Conservation (phyloP, 2,888 invertebrate species). For the Stegana nigrithorax region DNA sequence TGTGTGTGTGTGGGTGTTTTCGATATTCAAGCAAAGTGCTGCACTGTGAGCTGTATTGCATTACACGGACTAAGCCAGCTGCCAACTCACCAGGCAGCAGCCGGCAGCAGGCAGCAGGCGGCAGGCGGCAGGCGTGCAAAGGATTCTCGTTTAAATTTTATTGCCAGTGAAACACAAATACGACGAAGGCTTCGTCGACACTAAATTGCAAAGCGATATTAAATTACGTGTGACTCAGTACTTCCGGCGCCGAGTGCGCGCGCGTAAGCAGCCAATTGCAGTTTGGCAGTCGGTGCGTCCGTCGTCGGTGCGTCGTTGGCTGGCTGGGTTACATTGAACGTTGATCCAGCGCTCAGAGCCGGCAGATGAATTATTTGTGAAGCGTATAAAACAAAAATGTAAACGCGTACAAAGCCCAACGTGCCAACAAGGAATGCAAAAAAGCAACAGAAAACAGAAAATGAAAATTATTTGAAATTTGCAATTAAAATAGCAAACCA, state of each 20-base stretch:
- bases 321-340: conserved; percentile 56
- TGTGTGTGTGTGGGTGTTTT: too few relatives aligned
- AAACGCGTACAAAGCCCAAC: not conserved
- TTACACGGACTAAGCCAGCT: too few relatives aligned
- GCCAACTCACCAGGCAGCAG: too few relatives aligned
- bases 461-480: conserved; percentile 45
- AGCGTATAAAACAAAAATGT: too few relatives aligned
- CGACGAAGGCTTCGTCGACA: conserved; percentile 7
- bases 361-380: conserved; percentile 55
- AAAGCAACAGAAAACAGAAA: not conserved
- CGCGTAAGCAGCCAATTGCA: not conserved
- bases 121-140: conserved; percentile 4
- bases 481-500: conserved; percentile 55
- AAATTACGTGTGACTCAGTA: conserved; percentile 60
- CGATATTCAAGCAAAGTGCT: too few relatives aligned
- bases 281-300: conserved; percentile 44
- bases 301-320: conserved; percentile 64
- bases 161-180: not conserved
- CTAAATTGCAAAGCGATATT: conserved; percentile 60
- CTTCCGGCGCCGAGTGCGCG: conserved; percentile 53
- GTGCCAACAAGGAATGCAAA: not conserved
- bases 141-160: conserved; percentile 22
- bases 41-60: too few relatives aligned
- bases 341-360: conserved; percentile 59
- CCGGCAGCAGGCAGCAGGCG: too few relatives aligned